phyloP scores from a whole-genome alignment of 2,797 vertebrate genomes.

The Syncerus caffer region DNA sequence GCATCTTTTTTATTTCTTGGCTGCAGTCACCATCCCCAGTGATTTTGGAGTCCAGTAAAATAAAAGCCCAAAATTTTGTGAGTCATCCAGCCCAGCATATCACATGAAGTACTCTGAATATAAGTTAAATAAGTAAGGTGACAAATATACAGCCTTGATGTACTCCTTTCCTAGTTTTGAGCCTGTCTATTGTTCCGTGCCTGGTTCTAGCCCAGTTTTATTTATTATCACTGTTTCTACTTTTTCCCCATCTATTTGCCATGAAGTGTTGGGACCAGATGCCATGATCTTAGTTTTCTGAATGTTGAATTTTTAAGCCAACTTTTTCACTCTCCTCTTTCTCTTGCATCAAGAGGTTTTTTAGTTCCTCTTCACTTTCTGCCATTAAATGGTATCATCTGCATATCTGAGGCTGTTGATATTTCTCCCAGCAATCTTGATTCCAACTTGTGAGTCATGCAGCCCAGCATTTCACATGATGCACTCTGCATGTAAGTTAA shows the following conservation, averaged over 20 bases:
- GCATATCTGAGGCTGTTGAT: background rate
- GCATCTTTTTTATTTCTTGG: background rate
- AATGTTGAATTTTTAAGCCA: background rate
- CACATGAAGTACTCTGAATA: background rate
- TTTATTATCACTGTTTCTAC: background rate
- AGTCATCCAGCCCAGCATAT: background rate
- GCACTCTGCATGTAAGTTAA: background rate
- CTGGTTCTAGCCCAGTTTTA: accelerated
- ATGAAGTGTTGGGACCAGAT: background rate
- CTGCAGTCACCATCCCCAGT: background rate
- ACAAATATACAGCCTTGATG: background rate
- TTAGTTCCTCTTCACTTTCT: background rate
- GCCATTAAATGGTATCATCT: background rate
- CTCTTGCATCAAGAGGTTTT: background rate
- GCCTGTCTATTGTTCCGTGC: background rate
- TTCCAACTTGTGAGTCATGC: background rate
- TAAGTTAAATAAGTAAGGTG: background rate
- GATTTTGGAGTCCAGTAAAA: background rate
- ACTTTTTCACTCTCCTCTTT: background rate
- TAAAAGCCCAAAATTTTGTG: background rate
- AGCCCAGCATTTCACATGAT: background rate
- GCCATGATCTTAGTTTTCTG: background rate
- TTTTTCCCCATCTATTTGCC: background rate
- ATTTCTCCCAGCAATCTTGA: background rate
- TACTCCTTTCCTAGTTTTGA: background rate